phyloP scores from a whole-genome alignment of 2,797 vertebrate genomes.

The Tragopan temminckii region DNA sequence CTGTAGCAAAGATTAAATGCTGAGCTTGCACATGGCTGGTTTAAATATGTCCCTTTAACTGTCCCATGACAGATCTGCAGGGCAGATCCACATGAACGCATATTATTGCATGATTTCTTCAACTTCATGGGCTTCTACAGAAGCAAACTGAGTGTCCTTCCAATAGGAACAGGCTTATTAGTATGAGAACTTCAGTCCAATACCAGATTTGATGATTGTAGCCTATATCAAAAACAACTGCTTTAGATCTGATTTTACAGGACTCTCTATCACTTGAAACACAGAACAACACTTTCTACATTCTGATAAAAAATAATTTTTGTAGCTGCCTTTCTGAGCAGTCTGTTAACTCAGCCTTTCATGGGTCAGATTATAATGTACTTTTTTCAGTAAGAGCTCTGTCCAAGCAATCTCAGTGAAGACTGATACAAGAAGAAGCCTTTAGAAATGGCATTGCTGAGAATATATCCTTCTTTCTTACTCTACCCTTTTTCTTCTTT shows the following conservation, averaged over 20 bases:
- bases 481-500: background rate
- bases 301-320: background rate
- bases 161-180: background rate
- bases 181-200: background rate
- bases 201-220: background rate
- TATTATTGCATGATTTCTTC: background rate
- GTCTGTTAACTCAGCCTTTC: background rate
- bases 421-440: background rate
- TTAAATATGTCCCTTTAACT: background rate
- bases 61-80: background rate
- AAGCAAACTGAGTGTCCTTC: background rate
- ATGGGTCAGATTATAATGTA: background rate
- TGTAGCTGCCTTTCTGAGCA: background rate
- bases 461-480: background rate
- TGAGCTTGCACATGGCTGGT: background rate
- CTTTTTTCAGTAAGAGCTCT: background rate
- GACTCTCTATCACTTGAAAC: background rate
- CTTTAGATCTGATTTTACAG: background rate
- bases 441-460: background rate
- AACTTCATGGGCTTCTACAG: background rate
- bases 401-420: background rate
- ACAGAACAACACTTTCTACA: accelerated
- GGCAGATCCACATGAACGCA: background rate
- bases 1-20: background rate
- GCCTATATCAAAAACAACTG: background rate